These are phyloP conservation scores for Spheniscus humboldti DNA, from an alignment of 2,797 vertebrate species.

Conservation along the genomic window DNA sequence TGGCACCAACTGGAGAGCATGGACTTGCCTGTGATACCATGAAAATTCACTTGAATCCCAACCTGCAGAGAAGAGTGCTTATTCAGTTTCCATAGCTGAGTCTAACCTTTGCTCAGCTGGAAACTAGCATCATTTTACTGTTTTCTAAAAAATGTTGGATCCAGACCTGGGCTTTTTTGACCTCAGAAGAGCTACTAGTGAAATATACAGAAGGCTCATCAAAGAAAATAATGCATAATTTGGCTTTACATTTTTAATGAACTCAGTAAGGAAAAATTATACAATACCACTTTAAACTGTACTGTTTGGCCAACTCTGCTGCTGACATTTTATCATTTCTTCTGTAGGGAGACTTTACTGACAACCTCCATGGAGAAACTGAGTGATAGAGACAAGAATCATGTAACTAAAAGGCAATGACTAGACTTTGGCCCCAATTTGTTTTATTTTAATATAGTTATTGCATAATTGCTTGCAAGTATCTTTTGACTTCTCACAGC, in stretches of 20 bases:
- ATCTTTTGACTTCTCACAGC: background rate
- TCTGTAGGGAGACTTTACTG: background rate
- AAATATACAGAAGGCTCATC: background rate
- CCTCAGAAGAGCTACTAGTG: background rate
- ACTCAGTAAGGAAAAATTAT: background rate
- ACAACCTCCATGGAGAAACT: background rate
- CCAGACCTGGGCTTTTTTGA: background rate
- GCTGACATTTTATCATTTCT: background rate
- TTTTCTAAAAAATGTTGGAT: background rate
- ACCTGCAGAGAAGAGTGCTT: background rate
- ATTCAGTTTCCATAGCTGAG: background rate
- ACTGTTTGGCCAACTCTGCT: background rate
- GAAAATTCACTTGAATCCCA: background rate
- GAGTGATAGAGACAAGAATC: background rate
- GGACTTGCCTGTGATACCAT: background rate
- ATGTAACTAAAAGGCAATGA: background rate
- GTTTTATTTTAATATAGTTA: conserved; percentile 11
- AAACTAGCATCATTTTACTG: background rate
- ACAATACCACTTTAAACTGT: background rate
- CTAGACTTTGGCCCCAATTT: background rate
- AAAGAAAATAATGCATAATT: background rate
- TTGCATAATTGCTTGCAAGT: background rate
- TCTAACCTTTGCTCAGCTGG: background rate
- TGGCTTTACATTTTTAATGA: background rate
- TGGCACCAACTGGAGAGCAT: background rate